Conservation (phyloP, 2,888 invertebrate species). For the Timema podura region DNA sequence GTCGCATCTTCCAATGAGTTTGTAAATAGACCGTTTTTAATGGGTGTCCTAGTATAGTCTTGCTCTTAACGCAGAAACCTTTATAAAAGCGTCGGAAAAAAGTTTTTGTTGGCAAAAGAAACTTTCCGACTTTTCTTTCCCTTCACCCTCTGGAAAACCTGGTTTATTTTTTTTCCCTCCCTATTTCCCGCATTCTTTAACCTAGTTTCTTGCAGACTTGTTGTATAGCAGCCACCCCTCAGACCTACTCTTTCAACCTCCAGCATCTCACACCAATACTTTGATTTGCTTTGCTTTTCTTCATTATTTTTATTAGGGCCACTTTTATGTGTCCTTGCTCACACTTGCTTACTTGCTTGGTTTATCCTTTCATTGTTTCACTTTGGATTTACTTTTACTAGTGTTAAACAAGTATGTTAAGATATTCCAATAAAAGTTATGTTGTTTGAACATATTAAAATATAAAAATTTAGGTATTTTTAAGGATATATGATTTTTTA, state of each 20-base stretch:
- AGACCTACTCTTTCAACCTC: too few species aligned
- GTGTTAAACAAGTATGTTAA: not conserved
- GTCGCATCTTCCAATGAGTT: too few species aligned
- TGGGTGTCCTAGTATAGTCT: too few species aligned
- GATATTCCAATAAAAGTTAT: constrained; percentile 4
- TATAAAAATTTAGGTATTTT: too few species aligned
- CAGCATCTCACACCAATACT: too few species aligned
- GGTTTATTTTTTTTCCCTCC: constrained; percentile 18
- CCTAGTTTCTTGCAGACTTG: constrained; percentile 21
- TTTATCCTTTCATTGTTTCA: not conserved
- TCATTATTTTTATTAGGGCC: constrained; percentile 5
- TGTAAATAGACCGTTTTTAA: too few species aligned
- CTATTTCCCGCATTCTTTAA: constrained; percentile 27
- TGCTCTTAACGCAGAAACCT: not conserved
- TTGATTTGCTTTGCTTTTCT: not conserved
- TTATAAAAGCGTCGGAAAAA: constrained; percentile 21
- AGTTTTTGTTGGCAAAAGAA: constrained; percentile 27
- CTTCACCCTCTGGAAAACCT: constrained; percentile 16
- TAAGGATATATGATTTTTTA: too few species aligned
- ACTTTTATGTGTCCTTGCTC: not conserved
- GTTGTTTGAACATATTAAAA: not conserved
- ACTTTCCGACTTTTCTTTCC: constrained; percentile 22
- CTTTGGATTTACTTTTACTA: not conserved
- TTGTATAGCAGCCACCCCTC: not conserved
- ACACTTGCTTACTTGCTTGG: constrained; percentile 10